Evolutionary conservation across 2,113 vertebrate species (phyloP), one percentile per base, ranked within the genome.

Genomic region (Macrotus californicus): DNA sequence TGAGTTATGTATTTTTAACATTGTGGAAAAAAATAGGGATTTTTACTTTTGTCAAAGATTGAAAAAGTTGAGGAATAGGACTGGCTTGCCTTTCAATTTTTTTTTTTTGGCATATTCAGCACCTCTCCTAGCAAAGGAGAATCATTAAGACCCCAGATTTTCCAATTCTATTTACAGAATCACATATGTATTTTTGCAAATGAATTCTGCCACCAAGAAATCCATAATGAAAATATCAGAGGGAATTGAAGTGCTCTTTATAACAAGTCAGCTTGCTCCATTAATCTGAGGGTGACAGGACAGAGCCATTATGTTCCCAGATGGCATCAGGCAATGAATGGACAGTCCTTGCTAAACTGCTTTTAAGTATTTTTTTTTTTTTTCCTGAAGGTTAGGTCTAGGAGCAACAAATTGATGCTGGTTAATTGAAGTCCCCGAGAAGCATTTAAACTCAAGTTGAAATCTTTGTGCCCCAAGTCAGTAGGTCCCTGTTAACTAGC

Each of bases 171-270:
- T 96, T 98, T 97, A 82, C 84, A 93, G 95, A 98, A 98, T 98
- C 97, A 97, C 95, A 96, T 97, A 96, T 97, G 96, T 96, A 97
- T 98, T 98, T 96, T 98, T 98, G 96, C 97, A 98, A 98, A 98
- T 98, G 94, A 98, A 88, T 96, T 98, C 93, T 97, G 88, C 95
- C 96, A 96, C 97, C 97, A 96, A 98, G 96, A 97, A 98, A 97
- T 97, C 95, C 77, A 93, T 97, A 98, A 98, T 98, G 97, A 98
- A 98, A 98, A 98, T 97, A 97, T 97, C 81, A 97, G 96, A 97
- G 94, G 95, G 96, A 98, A 98, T 98, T 97, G 97, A 97, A 98
- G 88, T 93, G 54, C 87, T 98, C 87, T 96, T 97, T 97, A 93
- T 96, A 97, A 97, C 95, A 96, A 85, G 94, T 97, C 87, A 97